Percentiles rank a stretch among this genome's conserved stretches.
phyloP scores from a whole-genome alignment of 2,797 vertebrate genomes.

The Tinamus major region DNA sequence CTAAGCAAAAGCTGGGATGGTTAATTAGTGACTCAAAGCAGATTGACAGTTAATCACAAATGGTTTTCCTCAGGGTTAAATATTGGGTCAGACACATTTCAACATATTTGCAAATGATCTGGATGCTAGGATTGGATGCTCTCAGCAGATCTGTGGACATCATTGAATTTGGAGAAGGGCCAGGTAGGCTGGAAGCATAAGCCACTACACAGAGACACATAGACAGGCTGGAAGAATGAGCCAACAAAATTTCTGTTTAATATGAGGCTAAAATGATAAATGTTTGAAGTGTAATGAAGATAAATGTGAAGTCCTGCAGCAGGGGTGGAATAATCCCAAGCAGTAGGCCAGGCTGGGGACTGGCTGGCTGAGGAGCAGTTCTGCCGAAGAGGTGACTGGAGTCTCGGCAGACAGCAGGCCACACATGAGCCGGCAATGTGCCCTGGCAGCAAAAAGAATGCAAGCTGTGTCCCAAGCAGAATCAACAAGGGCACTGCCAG shows the following conservation, averaged over 20 bases:
- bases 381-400: not conserved
- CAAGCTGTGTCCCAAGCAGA: not conserved
- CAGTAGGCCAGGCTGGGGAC: not conserved
- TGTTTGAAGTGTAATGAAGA: slow-evolving; percentile 20
- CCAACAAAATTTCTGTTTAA: not conserved
- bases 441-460: not conserved
- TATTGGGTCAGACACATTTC: not conserved
- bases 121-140: not conserved
- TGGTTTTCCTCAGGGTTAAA: not conserved
- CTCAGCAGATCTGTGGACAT: not conserved
- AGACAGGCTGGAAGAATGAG: not conserved
- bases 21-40: not conserved
- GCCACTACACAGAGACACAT: not conserved
- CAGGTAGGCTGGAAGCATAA: not conserved
- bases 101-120: not conserved
- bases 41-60: not conserved
- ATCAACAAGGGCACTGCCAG: not conserved
- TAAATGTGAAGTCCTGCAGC: not conserved
- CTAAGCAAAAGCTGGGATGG: not conserved
- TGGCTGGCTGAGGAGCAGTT: not conserved
- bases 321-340: not conserved
- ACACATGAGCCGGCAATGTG: not conserved
- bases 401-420: not conserved
- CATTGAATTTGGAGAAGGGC: not conserved
- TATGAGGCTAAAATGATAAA: slow-evolving; percentile 30